Conservation (phyloP, 2,113 vertebrate genomes). For the Chaenogobius annularis region DNA sequence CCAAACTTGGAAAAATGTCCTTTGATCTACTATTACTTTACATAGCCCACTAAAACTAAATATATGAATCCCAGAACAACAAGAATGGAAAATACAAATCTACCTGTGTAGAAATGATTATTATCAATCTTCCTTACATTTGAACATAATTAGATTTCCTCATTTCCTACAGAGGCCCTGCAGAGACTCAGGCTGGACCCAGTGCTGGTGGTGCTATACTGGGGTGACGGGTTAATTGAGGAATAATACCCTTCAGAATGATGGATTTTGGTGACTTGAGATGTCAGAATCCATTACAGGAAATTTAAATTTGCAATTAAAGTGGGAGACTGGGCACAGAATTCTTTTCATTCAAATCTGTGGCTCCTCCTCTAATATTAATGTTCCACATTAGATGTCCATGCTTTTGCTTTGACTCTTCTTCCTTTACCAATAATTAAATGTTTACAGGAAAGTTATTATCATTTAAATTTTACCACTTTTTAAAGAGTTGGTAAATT, state of each 20-base stretch:
- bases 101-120: slow-evolving; percentile 37
- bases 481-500: too few relatives aligned
- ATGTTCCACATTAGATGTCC: slow-evolving; percentile 72
- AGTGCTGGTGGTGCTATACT: slow-evolving; percentile 57
- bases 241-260: slow-evolving; percentile 84
- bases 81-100: neutral
- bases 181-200: slow-evolving; percentile 67
- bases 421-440: slow-evolving; percentile 61
- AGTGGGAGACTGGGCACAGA: slow-evolving; percentile 73
- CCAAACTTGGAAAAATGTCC: too few relatives aligned
- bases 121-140: slow-evolving; percentile 81
- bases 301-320: slow-evolving; percentile 84
- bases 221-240: slow-evolving; percentile 83
- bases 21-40: neutral
- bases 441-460: neutral
- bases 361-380: slow-evolving; percentile 69
- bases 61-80: neutral
- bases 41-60: neutral
- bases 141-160: slow-evolving; percentile 82
- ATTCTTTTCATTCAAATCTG: slow-evolving; percentile 76
- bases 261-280: slow-evolving; percentile 85
- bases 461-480: too few relatives aligned
- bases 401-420: slow-evolving; percentile 48
- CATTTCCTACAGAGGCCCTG: slow-evolving; percentile 73
- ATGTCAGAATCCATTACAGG: slow-evolving; percentile 82